Percentiles rank a stretch among this genome's conserved stretches.
phyloP scores from a whole-genome alignment of 2,888 invertebrate genomes.

The Drosophila formosana region DNA sequence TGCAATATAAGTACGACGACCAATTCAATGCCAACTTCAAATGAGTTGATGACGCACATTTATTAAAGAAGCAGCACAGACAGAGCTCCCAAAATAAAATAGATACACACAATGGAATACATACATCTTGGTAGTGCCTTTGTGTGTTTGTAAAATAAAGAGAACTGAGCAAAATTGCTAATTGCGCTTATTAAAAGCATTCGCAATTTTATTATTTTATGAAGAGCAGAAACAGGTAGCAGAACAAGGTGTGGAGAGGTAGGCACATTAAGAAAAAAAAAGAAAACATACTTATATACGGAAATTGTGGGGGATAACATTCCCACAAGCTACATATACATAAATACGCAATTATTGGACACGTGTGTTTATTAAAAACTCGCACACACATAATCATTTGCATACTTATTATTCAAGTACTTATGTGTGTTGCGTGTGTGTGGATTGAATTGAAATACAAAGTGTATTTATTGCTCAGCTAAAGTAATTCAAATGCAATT shows the following conservation, averaged over 20 bases:
- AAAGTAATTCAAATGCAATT: conserved; percentile 8
- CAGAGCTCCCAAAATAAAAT: conserved; percentile 32
- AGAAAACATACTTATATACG: conserved; percentile 13
- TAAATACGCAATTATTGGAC: conserved; percentile 30
- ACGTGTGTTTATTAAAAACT: conserved; percentile 35
- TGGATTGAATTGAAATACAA: conserved; percentile 1
- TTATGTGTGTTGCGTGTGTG: not conserved
- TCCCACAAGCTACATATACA: conserved; percentile 12
- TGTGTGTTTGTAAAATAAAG: conserved; percentile 1
- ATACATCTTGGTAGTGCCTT: not conserved
- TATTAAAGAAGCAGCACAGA: conserved; percentile 27
- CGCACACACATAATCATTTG: conserved; percentile 29
- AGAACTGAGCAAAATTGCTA: conserved; percentile 30
- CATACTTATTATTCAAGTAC: conserved; percentile 2
- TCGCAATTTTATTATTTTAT: conserved; percentile 26
- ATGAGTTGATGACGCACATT: conserved; percentile 47
- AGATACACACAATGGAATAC: conserved; percentile 5
- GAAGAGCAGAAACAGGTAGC: conserved; percentile 34
- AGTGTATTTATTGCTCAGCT: conserved; percentile 5
- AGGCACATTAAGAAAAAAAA: not conserved
- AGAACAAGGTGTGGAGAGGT: conserved; percentile 1
- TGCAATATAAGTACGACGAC: conserved; percentile 32
- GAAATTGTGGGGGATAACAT: conserved; percentile 25
- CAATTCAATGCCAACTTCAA: conserved; percentile 70
- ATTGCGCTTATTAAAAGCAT: conserved; percentile 29